Evolutionary conservation across 30 jellyfish, hydroid and myxozoan species (phyloP).

Genomic region (Aurelia sp.): DNA sequence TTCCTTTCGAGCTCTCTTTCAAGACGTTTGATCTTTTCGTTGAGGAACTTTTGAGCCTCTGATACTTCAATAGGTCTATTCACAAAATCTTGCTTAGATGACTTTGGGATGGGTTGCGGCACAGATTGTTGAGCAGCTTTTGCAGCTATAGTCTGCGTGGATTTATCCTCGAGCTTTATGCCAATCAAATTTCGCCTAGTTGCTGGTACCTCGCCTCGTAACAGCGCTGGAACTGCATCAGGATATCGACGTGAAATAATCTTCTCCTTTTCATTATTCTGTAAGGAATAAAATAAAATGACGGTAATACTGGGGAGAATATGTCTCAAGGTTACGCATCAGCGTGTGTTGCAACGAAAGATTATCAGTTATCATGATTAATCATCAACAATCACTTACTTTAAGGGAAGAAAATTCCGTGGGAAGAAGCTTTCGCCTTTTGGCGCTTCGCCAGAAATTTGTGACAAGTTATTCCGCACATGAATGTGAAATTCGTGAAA

Average conservation of each 20-base stretch:
- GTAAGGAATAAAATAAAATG: neutral
- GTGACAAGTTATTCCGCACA: too few species aligned
- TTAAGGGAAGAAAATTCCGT: too few species aligned
- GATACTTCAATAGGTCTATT: neutral
- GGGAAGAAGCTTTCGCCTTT: too few species aligned
- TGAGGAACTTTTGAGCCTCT: constrained; percentile 46
- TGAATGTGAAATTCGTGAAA: too few species aligned
- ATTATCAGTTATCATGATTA: too few species aligned
- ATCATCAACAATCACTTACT: too few species aligned
- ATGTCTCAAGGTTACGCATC: neutral
- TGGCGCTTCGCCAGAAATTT: too few species aligned
- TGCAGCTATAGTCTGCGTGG: neutral
- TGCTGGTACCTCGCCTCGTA: constrained; percentile 22
- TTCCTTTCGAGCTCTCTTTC: constrained; percentile 75
- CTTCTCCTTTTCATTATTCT: constrained; percentile 87
- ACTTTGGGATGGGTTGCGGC: neutral
- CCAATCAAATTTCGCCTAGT: neutral
- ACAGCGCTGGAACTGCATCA: constrained; percentile 59
- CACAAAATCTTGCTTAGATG: neutral
- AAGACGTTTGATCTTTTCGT: constrained; percentile 53
- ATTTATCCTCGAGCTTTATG: neutral
- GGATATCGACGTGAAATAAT: constrained; percentile 77
- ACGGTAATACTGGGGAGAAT: neutral
- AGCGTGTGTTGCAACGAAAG: neutral
- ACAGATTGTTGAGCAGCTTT: neutral